Percentiles rank a stretch among this genome's conserved stretches.
These are phyloP conservation scores for Donacobius atricapilla DNA, from an alignment of 2,113 vertebrate species.

Conservation along the genomic window DNA sequence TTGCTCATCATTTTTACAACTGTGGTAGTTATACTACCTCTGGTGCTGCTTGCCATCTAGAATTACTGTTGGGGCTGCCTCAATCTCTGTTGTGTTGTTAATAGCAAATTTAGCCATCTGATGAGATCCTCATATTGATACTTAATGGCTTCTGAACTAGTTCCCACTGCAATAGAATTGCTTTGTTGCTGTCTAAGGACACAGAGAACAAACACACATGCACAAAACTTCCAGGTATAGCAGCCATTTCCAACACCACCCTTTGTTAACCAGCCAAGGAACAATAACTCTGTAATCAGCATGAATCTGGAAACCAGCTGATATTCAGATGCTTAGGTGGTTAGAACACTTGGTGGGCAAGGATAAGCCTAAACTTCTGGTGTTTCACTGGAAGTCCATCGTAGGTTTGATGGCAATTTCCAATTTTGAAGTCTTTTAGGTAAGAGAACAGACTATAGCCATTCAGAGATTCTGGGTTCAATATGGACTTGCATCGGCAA, in stretches of 20 bases:
- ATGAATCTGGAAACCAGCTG: not conserved
- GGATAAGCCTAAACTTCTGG: not conserved
- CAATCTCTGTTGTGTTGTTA: conserved; percentile 26
- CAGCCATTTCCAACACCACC: not conserved
- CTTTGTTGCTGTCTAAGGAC: conserved; percentile 38
- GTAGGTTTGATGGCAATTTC: not conserved
- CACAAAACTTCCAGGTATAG: not conserved
- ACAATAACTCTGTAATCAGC: not conserved
- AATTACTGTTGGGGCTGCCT: conserved; percentile 26
- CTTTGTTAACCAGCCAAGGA: not conserved
- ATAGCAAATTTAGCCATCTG: conserved; percentile 14
- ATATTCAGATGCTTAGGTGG: not conserved
- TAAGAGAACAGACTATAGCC: not conserved
- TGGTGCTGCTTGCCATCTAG: not conserved
- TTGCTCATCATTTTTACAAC: not conserved
- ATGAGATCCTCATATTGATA: not conserved
- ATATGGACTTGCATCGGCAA: not conserved
- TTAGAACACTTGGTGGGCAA: not conserved
- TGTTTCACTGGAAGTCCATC: not conserved
- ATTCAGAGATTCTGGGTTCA: not conserved
- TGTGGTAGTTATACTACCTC: not conserved
- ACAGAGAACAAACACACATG: not conserved
- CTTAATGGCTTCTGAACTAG: conserved; percentile 20
- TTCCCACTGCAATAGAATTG: not conserved
- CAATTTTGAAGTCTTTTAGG: not conserved